Conservation (phyloP, 2,888 invertebrate species). For the Leptarthrus brevirostris region DNA sequence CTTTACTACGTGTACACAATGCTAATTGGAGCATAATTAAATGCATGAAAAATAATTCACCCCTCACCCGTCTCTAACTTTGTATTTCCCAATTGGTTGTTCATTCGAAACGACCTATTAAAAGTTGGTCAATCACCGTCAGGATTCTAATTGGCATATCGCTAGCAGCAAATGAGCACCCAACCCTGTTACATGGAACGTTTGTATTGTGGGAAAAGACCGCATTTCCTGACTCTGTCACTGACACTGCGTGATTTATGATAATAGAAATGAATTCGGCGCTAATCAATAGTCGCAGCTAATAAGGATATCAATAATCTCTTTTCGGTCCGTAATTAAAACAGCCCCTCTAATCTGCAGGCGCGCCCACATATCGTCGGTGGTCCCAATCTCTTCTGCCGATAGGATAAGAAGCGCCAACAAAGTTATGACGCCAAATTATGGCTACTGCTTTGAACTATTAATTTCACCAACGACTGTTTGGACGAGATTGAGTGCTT, state of each 20-base stretch:
- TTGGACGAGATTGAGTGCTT: not conserved
- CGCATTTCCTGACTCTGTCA: constrained; percentile 16
- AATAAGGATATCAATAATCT: not conserved
- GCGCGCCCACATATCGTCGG: not conserved
- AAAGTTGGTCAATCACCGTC: constrained; percentile 9
- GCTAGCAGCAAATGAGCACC: constrained; percentile 4
- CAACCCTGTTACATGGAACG: not conserved
- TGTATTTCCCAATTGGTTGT: not conserved
- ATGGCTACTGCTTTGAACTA: not conserved
- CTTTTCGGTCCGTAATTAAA: not conserved
- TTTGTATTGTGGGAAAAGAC: constrained; percentile 6
- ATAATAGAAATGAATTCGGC: not conserved
- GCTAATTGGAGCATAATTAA: constrained; percentile 36
- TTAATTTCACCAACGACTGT: not conserved
- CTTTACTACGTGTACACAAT: not conserved
- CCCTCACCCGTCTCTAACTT: not conserved
- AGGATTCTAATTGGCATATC: constrained; percentile 9
- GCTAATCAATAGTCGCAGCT: constrained; percentile 14
- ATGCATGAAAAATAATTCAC: constrained; percentile 20
- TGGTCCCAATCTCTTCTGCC: not conserved
- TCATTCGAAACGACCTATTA: not conserved
- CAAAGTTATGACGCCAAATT: not conserved
- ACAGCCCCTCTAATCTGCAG: not conserved
- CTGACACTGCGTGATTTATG: constrained; percentile 20
- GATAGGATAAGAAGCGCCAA: not conserved